Percentiles rank a stretch among this genome's conserved stretches.
Conservation (phyloP, 2,797 vertebrate genomes). For the Lepidocolaptes lacrymiger region DNA sequence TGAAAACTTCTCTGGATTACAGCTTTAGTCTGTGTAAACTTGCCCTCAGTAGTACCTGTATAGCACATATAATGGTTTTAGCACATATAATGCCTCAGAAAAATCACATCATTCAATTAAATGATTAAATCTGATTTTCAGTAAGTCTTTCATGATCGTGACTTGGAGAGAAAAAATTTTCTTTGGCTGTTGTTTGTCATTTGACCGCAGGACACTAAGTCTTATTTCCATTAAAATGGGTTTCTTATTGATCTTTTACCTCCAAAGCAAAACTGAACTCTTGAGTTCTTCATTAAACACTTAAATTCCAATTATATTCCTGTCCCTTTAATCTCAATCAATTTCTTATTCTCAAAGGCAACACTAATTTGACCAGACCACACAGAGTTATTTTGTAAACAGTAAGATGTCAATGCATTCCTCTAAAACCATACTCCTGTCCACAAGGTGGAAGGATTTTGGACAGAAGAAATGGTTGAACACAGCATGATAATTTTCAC, state of each 20-base stretch:
- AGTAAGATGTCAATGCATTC: neutral
- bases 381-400: neutral
- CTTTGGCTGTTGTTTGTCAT: neutral
- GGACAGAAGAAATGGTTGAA: neutral
- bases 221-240: fast-evolving
- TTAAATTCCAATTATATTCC: neutral
- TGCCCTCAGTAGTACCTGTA: neutral
- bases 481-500: neutral
- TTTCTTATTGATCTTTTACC: neutral
- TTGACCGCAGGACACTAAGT: neutral
- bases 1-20: neutral
- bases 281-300: neutral
- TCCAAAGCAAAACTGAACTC: neutral
- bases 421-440: neutral
- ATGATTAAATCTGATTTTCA: neutral
- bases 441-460: neutral
- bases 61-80: neutral
- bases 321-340: neutral
- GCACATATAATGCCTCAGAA: neutral
- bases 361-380: neutral
- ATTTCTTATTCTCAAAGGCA: neutral
- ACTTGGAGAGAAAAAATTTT: neutral
- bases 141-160: neutral
- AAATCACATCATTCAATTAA: neutral
- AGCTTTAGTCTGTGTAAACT: neutral